These are phyloP conservation scores for Caradrina clavipalpis DNA, from an alignment of 2,888 invertebrate species.

Conservation along the genomic window DNA sequence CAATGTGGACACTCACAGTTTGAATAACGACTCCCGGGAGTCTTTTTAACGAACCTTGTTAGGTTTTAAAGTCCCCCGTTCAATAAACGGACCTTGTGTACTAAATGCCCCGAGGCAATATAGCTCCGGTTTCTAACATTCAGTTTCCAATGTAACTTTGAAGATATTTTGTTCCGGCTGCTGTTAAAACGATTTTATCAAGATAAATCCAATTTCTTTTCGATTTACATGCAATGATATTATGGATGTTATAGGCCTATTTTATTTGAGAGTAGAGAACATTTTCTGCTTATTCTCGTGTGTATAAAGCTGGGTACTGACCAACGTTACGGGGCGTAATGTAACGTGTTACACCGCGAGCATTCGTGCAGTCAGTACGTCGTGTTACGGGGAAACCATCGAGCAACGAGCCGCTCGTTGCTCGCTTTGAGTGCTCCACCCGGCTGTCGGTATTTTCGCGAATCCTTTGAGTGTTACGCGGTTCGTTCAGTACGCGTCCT, in stretches of 20 bases:
- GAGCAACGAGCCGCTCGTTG: too few species aligned
- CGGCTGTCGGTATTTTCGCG: too few species aligned
- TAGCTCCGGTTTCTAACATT: constrained; percentile 23
- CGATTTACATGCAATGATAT: constrained; percentile 30
- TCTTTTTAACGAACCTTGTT: constrained; percentile 31
- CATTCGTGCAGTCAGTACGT: too few species aligned
- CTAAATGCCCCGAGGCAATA: constrained; percentile 11
- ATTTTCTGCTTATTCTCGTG: not conserved
- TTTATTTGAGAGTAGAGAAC: constrained; percentile 10
- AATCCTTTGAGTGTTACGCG: too few species aligned
- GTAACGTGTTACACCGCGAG: too few species aligned
- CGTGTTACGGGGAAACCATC: too few species aligned
- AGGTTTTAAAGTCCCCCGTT: constrained; percentile 20
- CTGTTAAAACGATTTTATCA: not conserved
- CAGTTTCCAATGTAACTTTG: constrained; percentile 22
- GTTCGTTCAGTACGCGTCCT: too few species aligned
- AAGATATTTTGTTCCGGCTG: constrained; percentile 2
- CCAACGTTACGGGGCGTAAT: too few species aligned
- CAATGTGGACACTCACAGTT: constrained; percentile 22
- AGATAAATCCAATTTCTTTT: constrained; percentile 39
- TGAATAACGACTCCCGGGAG: constrained; percentile 37
- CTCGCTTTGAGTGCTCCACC: too few species aligned
- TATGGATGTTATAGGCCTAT: constrained; percentile 4
- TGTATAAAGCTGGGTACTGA: too few species aligned
- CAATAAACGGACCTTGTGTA: constrained; percentile 14